phyloP scores from a whole-genome alignment of 2,113 vertebrate genomes.

The Vidua macroura region DNA sequence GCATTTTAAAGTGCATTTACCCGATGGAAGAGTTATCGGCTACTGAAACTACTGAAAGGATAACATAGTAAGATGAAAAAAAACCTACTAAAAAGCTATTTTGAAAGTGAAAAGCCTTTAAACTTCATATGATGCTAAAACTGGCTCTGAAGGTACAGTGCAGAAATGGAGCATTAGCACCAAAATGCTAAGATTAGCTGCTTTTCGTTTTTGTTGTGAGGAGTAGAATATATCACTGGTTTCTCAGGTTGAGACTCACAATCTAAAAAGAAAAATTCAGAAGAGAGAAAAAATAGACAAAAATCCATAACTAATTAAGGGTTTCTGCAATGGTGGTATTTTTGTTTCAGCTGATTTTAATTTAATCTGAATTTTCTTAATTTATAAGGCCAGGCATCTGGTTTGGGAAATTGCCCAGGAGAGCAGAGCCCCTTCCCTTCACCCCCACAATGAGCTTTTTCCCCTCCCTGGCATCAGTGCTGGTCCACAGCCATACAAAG shows the following conservation, averaged over 20 bases:
- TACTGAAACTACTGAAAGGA: constrained; percentile 12
- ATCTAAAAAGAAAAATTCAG: neutral
- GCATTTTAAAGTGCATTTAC: neutral
- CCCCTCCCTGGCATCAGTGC: neutral
- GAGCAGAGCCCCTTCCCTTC: neutral
- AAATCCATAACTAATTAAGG: neutral
- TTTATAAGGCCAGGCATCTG: neutral
- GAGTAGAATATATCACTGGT: neutral
- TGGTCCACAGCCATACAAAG: neutral
- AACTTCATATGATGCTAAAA: neutral
- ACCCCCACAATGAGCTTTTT: fast-evolving
- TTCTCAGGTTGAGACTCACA: neutral
- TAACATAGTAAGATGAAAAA: neutral
- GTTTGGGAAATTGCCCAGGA: neutral
- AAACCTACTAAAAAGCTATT: neutral
- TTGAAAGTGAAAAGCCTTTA: constrained; percentile 32
- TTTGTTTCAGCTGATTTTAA: neutral
- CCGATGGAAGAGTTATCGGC: neutral
- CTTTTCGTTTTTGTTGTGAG: neutral
- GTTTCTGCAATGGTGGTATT: neutral
- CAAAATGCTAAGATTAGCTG: neutral
- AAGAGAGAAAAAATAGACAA: neutral
- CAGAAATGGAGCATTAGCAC: neutral
- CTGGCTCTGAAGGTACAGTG: neutral
- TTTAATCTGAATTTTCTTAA: neutral